Base-by-base conservation (phyloP, 2,113 vertebrate genomes). In the Pluvianellus socialis region DNA sequence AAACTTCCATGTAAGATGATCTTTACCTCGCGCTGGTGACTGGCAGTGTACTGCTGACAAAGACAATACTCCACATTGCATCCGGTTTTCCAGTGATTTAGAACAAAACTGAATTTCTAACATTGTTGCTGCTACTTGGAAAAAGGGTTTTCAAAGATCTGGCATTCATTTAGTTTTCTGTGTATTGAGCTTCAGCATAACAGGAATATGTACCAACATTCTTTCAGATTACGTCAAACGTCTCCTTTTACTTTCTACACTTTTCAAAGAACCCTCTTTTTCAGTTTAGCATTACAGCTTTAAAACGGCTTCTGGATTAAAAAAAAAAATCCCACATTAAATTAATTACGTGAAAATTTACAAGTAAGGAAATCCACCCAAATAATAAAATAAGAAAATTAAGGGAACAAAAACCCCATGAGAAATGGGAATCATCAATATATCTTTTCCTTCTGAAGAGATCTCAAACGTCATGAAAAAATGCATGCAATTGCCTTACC, bases 401-500 rank as follows among this genome's bases (percentile, higher is more conserved):
- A 40, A 50, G 8, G 10, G 14, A 24, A 21, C n/a, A 89, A 88
- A 38, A 8, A 1, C 1, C 24, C 10, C 5, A 32, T 19, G 2
- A 61, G 26, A 88, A 77, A 66, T 30, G 4, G 19, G 42, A 65
- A 44, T 80, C 35, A 72, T 7, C 9, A 75, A 44, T 12, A 1
- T 15, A 35, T 18, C 35, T 73, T 67, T 65, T 79, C 28, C 53
- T 79, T 72, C 33, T 45, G 49, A 72, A 62, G 19, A n/a, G 12
- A 58, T 26, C 33, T 83, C 77, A 61, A 74, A 79, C 1, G 1
- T 23, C 11, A 84, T 40, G 14, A 17, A 65, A 95, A 85, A 92
- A 40, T 27, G 27, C 17, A 47, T 24, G 61, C 18, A 92, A 63
- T 22, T 68, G 58, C 56, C 74, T 98, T 98, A 99, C 99, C 99